Base-by-base conservation (phyloP, 2,888 invertebrate species). In the Argynnis bischoffii region DNA sequence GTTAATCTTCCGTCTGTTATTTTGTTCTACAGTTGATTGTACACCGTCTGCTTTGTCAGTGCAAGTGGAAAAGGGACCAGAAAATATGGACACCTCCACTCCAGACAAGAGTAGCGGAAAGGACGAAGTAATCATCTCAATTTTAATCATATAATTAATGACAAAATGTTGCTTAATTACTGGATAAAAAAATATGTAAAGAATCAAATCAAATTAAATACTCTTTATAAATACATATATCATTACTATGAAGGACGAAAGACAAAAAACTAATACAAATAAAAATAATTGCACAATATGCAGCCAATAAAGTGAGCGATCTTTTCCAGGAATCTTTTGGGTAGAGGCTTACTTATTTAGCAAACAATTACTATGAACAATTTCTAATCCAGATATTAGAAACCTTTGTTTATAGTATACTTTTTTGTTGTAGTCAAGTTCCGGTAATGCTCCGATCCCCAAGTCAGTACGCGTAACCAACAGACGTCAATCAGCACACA, bases 1-100 rank as follows among this genome's bases (percentile, higher is more conserved):
- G 68, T 82, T 82, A 79, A 85, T 84, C 77, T 78, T 81, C 72
- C 74, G 76, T 80, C 55, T 78, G 57, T 74, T 53, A 72, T 66
- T 61, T 82, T 83, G 75, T 84, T 81, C 21, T 76, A 64, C 85
- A 90, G 90, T 77, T 79, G 70, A 68, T 54, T 75, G 75, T 69
- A 51, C 73, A 2, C 65, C 79, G n/a, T 63, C 79, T 13, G 74
- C 79, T 14, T 69, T 55, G 26, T 70, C 74, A 21, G 67, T 69
- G 41, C 63, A 69, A 16, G 77, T 74, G 0, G 81, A 85, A 31
- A 76, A 76, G 6, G 78, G 70, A 1, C 72, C 66, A 0, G 83
- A 85, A 48, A 77, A 59, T 35, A 81, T 83, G 81, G 85, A 86
- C 0, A 66, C 78, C n/a, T 69, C 74, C 8, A 48, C 72, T 2